phyloP scores from a whole-genome alignment of 2,113 vertebrate genomes.

The Scophthalmus maximus region DNA sequence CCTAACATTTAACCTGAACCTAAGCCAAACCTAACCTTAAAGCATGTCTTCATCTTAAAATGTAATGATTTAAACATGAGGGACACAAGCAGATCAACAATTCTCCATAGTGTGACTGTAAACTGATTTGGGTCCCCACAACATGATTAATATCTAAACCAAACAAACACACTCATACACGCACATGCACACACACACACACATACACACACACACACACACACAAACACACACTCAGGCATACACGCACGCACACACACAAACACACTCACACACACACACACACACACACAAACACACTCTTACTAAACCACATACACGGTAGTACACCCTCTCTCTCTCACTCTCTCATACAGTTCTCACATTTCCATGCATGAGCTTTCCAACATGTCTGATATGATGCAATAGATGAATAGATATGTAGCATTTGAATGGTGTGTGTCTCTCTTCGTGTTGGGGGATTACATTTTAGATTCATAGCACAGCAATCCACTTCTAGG shows the following conservation, averaged over 20 bases:
- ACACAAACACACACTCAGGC: not conserved
- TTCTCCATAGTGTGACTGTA: not conserved
- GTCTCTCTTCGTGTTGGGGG: conserved; percentile 61
- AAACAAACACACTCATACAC: not conserved
- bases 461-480: conserved; percentile 80
- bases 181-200: not conserved
- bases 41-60: not conserved
- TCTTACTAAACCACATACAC: conserved; percentile 25
- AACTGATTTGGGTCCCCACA: not conserved
- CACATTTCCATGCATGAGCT: conserved; percentile 63
- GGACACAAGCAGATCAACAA: not conserved
- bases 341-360: conserved; percentile 29
- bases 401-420: conserved; percentile 56
- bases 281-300: conserved; percentile 2
- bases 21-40: not conserved
- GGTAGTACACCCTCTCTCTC: conserved; percentile 1
- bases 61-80: not conserved
- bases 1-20: not conserved
- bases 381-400: conserved; percentile 60
- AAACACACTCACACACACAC: no score
- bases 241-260: not conserved
- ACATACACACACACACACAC: not conserved
- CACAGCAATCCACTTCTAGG: conserved; percentile 52
- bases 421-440: conserved; percentile 71
- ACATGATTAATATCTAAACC: not conserved